Evolutionary conservation across 92 coral and sea anemone species (phyloP), one percentile per base, ranked within the genome.

Genomic region (Umimayanthus kanabou): DNA sequence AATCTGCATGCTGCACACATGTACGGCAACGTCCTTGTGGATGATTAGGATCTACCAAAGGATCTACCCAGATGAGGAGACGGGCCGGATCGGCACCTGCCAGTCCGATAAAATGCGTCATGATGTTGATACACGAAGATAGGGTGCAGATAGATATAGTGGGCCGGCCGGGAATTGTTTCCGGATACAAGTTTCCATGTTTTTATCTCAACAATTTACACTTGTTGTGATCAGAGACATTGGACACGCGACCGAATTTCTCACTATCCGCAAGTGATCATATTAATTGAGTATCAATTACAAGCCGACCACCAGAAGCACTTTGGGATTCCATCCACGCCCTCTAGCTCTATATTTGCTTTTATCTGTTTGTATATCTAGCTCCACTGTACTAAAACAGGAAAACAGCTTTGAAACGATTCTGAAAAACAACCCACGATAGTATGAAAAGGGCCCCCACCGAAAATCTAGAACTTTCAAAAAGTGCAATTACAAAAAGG

Each of bases 241-340:
- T 23, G 28, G 87, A 53, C 87, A 83, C 87, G 87, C 87, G 87
- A 83, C 43, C 43, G 23, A 70, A 70, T 49, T 45, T 45, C 25
- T 43, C 43, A n/a, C 80, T 73, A 29, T 77, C 13, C 6, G 25
- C 13, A 22, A 77, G 80, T 78, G 20, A 15, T 26, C 33, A 42
- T 33, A 0, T n/a, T 82, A 69, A 70, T 83, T 83, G 74, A 70
- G 58, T 70, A 43, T 83, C 79, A 70, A 83, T 83, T 25, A 71
- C 87, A 25, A 11, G 53, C 7, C 13, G 47, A 80, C 23, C 70
- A 39, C 28, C 47, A 8, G 13, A n/a, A 53, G 49, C 45, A 29
- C 16, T 33, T 57, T n/a, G 16, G 39, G 29, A 4, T 53, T 49
- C 66, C 13, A 29, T 79, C 20, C 84, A 80, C 84, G 71, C 70